Conservation (phyloP, 2,888 invertebrate species). For the Tuta absoluta region DNA sequence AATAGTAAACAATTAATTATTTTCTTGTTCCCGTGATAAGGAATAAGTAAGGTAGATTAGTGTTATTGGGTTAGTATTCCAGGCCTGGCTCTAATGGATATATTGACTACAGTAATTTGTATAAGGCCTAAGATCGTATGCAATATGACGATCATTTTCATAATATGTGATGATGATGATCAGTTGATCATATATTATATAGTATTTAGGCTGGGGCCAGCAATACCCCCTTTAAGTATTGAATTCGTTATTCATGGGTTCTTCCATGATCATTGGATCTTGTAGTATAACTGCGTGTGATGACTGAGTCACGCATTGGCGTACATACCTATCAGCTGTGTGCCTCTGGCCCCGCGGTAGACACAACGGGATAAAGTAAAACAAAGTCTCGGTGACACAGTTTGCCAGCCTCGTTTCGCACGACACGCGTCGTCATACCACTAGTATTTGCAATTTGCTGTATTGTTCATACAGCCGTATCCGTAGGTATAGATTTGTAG, state of each 20-base stretch:
- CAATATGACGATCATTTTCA: too few relatives aligned
- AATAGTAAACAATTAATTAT: background rate
- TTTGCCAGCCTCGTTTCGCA: conserved; percentile 10
- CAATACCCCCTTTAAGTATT: too few relatives aligned
- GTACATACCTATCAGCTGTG: background rate
- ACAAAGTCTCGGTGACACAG: conserved; percentile 5
- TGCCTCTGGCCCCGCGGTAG: background rate
- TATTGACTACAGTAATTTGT: too few relatives aligned
- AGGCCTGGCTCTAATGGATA: too few relatives aligned
- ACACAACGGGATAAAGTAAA: conserved; percentile 4
- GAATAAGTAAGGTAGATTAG: background rate
- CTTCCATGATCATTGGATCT: background rate
- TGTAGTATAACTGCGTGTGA: background rate
- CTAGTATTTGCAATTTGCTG: conserved; percentile 6
- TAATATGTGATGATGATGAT: too few relatives aligned
- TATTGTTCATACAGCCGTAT: background rate
- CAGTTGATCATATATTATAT: background rate
- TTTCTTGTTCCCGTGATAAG: background rate
- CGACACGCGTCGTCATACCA: background rate
- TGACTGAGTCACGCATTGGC: background rate
- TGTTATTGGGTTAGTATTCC: too few relatives aligned
- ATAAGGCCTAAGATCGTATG: too few relatives aligned
- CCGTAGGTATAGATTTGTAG: conserved; percentile 2
- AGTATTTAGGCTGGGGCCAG: too few relatives aligned
- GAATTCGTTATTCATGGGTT: background rate